A percentile compares a stretch with the other conserved stretches of the same genome.
Evolutionary conservation across 2,888 invertebrate species (phyloP).

Genomic region (Atethmia centrago): DNA sequence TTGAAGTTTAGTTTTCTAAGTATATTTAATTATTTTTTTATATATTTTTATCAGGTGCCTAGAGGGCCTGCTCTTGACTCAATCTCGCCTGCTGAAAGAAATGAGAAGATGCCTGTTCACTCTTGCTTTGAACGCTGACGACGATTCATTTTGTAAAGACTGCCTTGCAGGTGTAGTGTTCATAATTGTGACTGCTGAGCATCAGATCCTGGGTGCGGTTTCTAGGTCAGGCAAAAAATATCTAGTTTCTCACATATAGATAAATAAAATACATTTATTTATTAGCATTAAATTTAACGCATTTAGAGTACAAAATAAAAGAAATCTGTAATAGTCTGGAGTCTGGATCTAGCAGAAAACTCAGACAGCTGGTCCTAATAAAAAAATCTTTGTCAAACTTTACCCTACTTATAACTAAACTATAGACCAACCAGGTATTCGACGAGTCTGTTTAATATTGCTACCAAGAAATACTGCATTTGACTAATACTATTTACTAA

Average conservation of each 20-base stretch:
- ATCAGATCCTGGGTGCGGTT: background rate
- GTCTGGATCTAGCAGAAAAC: background rate
- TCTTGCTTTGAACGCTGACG: background rate
- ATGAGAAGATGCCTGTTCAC: background rate
- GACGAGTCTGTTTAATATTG: too few relatives aligned
- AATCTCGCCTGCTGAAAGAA: slow-evolving; percentile 35
- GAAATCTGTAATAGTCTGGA: background rate
- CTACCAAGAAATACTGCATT: too few relatives aligned
- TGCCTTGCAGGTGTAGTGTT: background rate
- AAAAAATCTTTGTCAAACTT: background rate
- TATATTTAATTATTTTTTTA: too few relatives aligned
- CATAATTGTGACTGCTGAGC: background rate
- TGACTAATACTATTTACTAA: background rate
- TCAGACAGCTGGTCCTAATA: background rate
- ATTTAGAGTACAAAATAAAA: background rate
- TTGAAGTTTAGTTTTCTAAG: too few relatives aligned
- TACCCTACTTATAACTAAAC: too few relatives aligned
- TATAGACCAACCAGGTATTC: too few relatives aligned
- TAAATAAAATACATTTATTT: background rate
- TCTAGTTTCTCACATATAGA: background rate
- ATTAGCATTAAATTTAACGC: background rate
- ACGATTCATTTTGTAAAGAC: background rate
- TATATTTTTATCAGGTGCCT: too few relatives aligned
- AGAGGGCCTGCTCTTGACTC: too few relatives aligned
- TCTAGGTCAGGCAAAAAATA: background rate